Evolutionary conservation across 2,888 invertebrate species (phyloP).

Genomic region (Spisula solida): DNA sequence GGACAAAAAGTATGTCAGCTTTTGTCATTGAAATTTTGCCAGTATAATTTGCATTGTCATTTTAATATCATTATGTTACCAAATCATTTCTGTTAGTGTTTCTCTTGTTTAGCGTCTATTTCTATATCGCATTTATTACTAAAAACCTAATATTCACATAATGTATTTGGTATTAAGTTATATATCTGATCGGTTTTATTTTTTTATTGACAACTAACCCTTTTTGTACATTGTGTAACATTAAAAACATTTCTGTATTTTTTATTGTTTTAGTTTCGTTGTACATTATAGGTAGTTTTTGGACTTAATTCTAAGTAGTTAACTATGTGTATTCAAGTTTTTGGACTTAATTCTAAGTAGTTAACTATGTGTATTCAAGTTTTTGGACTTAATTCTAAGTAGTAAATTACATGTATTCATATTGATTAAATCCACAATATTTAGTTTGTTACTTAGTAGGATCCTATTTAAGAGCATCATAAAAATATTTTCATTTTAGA

Average conservation of each 20-base stretch:
- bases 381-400: neutral
- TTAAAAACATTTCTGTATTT: neutral
- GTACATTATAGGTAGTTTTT: conserved; percentile 4
- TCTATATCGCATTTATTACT: neutral
- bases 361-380: neutral
- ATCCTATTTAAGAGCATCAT: neutral
- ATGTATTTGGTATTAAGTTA: neutral
- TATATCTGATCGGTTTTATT: neutral
- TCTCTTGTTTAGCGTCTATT: neutral
- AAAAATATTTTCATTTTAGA: neutral
- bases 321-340: neutral
- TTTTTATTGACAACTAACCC: neutral
- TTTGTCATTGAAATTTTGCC: conserved; percentile 5
- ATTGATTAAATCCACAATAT: neutral
- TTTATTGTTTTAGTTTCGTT: neutral
- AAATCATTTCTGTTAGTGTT: neutral
- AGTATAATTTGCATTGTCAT: neutral
- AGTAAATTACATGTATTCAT: neutral
- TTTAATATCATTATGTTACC: neutral
- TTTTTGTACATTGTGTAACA: conserved; percentile 3
- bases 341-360: neutral
- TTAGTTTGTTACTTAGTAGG: neutral
- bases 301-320: neutral
- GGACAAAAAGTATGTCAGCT: neutral
- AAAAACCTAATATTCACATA: neutral